These are phyloP conservation scores for Oryzias sinensis DNA, from an alignment of 2,797 vertebrate genomes.

Conservation along the genomic window DNA sequence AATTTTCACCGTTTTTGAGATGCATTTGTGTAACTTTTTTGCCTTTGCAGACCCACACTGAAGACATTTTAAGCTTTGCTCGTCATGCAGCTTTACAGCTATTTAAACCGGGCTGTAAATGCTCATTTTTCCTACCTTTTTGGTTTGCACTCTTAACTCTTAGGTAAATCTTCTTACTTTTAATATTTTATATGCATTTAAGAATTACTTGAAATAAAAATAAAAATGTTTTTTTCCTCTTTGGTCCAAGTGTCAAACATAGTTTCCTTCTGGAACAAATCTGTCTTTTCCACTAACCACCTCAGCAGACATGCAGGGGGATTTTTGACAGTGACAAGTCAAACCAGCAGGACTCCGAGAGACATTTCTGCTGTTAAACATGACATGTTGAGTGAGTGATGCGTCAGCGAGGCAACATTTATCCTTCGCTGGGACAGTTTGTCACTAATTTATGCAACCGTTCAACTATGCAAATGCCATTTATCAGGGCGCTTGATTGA, in stretches of 20 bases:
- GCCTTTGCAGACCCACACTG: constrained; percentile 11
- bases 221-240: no score
- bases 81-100: no score
- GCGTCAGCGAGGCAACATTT: constrained; percentile 52
- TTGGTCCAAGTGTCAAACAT: constrained; percentile 13
- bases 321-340: constrained; percentile 47
- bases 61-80: constrained; percentile 17
- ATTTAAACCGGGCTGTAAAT: no score
- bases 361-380: constrained; percentile 59
- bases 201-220: no score
- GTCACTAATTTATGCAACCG: constrained; percentile 54
- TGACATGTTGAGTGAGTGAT: constrained; percentile 49
- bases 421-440: constrained; percentile 58
- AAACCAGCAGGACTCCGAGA: constrained; percentile 34
- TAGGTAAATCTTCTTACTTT: no score
- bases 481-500: constrained; percentile 43
- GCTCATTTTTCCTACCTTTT: no score
- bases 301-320: constrained; percentile 3
- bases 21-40: neutral
- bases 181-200: no score
- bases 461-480: constrained; percentile 59
- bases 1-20: no score
- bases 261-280: constrained; percentile 29
- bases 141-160: no score
- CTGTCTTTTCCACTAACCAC: constrained; percentile 35